Percentiles rank a stretch among this genome's conserved stretches.
Conservation (phyloP, 2,113 vertebrate genomes). For the Panthera uncia region DNA sequence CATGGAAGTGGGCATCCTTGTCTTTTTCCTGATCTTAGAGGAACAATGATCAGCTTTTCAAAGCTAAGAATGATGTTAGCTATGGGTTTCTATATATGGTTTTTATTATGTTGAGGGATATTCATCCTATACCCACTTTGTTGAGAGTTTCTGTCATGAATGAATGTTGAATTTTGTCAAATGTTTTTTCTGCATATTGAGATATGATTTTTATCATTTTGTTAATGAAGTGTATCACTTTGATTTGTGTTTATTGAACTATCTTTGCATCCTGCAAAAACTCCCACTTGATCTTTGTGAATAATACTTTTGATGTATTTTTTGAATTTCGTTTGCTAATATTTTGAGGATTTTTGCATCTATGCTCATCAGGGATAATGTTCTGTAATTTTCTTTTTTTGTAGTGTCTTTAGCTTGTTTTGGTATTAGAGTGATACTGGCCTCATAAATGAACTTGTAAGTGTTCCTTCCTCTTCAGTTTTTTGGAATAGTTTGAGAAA, state of each 20-base stretch:
- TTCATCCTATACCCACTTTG: background rate
- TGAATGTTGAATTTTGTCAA: background rate
- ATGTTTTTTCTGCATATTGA: background rate
- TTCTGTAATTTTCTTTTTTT: background rate
- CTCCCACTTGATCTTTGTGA: background rate
- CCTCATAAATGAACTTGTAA: background rate
- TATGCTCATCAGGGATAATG: background rate
- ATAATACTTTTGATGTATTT: background rate
- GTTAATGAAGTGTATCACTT: background rate
- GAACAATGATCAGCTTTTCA: background rate
- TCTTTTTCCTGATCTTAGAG: background rate
- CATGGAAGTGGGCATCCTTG: background rate
- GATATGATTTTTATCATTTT: background rate
- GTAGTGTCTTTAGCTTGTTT: background rate
- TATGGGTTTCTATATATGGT: background rate
- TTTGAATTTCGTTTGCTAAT: background rate
- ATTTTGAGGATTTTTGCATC: background rate
- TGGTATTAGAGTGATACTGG: background rate
- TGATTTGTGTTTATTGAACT: background rate
- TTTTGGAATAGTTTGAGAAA: background rate
- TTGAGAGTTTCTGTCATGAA: background rate
- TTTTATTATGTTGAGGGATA: background rate
- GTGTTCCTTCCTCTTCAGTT: background rate
- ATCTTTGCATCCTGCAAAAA: background rate
- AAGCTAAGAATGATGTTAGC: background rate